Percentiles rank a stretch among this genome's conserved stretches.
These are phyloP conservation scores for Bombus ignitus DNA, from an alignment of 1,140 invertebrate species.

Conservation along the genomic window DNA sequence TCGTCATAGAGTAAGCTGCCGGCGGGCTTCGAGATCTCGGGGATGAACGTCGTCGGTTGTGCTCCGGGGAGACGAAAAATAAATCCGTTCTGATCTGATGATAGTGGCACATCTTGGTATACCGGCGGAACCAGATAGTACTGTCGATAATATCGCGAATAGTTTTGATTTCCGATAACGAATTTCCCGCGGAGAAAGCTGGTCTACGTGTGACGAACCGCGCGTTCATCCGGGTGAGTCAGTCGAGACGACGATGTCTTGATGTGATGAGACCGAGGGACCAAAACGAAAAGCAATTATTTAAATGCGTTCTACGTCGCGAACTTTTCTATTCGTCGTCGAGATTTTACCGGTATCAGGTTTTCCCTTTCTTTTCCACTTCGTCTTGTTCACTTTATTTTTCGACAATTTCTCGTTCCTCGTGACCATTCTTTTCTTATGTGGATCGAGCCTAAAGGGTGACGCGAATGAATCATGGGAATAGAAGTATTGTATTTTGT, in stretches of 20 bases:
- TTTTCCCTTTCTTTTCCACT: not conserved
- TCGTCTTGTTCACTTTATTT: not conserved
- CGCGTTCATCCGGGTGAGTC: not conserved
- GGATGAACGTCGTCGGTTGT: not conserved
- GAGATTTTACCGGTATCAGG: not conserved
- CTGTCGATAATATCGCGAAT: conserved; percentile 33
- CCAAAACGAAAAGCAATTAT: conserved; percentile 69
- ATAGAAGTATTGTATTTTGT: not conserved
- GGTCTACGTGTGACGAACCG: not conserved
- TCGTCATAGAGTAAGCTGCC: conserved; percentile 52
- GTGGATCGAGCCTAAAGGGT: not conserved
- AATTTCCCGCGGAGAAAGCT: conserved; percentile 9
- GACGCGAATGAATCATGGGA: no score
- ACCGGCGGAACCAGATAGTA: not conserved
- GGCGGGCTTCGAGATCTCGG: conserved; percentile 22
- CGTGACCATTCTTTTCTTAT: not conserved
- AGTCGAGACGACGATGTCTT: not conserved
- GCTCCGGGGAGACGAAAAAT: conserved; percentile 33
- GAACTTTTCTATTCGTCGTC: not conserved
- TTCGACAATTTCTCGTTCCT: not conserved
- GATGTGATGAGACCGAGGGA: conserved; percentile 1
- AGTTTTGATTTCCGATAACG: conserved; percentile 60
- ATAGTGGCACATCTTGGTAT: not conserved
- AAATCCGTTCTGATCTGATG: conserved; percentile 29
- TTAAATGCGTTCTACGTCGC: conserved; percentile 58